A percentile compares a stretch with the other conserved stretches of the same genome.
phyloP scores from a whole-genome alignment of 2,797 vertebrate genomes.

The Crax fasciolata region DNA sequence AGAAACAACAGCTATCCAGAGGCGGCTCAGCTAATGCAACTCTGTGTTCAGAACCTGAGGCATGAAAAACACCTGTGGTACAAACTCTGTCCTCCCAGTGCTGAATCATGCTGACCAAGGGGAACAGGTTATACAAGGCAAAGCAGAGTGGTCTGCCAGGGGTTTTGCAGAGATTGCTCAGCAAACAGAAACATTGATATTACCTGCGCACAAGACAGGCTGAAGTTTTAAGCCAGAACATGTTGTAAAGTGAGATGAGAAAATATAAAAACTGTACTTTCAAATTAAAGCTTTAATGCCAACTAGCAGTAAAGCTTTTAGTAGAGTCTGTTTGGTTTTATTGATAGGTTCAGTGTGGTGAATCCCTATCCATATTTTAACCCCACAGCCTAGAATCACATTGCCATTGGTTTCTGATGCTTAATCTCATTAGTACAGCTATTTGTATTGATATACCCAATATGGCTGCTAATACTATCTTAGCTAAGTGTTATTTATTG shows the following conservation, averaged over 20 bases:
- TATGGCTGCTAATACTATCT: slow-evolving; percentile 73
- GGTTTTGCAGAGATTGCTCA: not conserved
- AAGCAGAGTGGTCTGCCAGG: not conserved
- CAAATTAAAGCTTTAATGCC: slow-evolving; percentile 73
- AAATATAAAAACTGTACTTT: slow-evolving; percentile 66
- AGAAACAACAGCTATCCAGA: not conserved
- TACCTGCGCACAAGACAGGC: not conserved
- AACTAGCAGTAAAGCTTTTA: slow-evolving; percentile 76
- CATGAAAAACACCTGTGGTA: not conserved
- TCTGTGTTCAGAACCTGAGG: not conserved
- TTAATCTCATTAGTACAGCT: slow-evolving; percentile 80
- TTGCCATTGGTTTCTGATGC: slow-evolving; percentile 68
- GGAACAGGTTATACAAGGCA: not conserved
- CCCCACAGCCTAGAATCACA: slow-evolving; percentile 52
- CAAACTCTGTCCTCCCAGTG: not conserved
- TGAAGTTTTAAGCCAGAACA: slow-evolving; percentile 29
- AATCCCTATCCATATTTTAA: slow-evolving; percentile 53
- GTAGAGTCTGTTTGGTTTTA: slow-evolving; percentile 59
- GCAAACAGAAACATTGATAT: not conserved
- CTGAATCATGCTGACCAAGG: not conserved
- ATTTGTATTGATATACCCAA: slow-evolving; percentile 80
- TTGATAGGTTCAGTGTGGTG: slow-evolving; percentile 48
- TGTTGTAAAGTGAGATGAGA: slow-evolving; percentile 61
- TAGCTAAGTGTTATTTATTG: slow-evolving; percentile 86
- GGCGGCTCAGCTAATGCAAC: not conserved